Base-by-base conservation (phyloP, 1,140 invertebrate genomes). In the Drosophila bipectinata region DNA sequence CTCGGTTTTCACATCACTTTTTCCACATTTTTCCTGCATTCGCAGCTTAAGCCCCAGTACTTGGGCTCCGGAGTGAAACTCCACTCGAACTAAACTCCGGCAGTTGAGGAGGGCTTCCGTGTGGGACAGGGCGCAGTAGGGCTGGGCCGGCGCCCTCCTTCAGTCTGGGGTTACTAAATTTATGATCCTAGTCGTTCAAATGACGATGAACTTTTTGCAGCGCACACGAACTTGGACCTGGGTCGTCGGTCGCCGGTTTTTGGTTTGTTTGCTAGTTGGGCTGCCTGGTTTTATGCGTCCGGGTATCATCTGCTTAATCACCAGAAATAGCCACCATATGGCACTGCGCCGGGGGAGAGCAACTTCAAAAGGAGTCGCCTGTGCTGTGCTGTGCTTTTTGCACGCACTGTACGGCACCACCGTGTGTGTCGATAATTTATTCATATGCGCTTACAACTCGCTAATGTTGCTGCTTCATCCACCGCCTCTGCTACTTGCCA, bases 301-400 rank as follows among this genome's bases (percentile, higher is more conserved):
- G 58, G 77, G 81, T 90, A 87, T 90, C 87, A 90, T 90, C 85
- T 87, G 87, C 87, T 85, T 90, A 90, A 90, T 90, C 85, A 90
- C 85, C 87, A 77, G 82, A 72, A 90, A 90, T 85, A 90, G 87
- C 87, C 85, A 85, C 85, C 85, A 90, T 90, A 90, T 90, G 85
- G 85, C 85, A 74, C 44, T 78, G 39, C 32, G 5, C 32, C 37
- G 44, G 41, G 48, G 39, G 44, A 59, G 30, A n/a, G 41, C 37
- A 24, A 80, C 77, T 72, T 80, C 64, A 80, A 80, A 79, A 58
- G 77, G 60, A 80, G 64, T 79, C 62, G 24, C 28, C 39, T 63
- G 59, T 7, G 5, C 26, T 4, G 69, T 76, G 60, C 77, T 75
- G 69, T 72, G 63, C 83, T 83, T 88, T 88, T 88, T 79, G 75